Evolutionary conservation across 2,888 invertebrate genomes (phyloP).

Genomic region (Conistra vaccinii): DNA sequence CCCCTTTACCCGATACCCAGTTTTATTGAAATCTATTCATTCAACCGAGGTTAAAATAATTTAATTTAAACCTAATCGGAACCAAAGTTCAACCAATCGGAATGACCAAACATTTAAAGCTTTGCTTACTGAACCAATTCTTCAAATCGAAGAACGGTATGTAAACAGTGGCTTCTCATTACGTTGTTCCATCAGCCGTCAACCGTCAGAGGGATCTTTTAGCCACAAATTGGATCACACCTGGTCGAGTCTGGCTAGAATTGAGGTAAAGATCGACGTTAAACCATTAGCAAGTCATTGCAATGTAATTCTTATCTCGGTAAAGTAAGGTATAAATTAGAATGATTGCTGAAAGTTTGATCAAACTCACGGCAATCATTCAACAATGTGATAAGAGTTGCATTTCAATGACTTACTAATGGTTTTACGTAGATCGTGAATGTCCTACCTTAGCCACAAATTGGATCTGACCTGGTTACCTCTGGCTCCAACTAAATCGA

Average conservation of each 20-base stretch:
- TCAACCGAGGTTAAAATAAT: background rate
- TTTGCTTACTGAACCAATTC: background rate
- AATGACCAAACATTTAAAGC: background rate
- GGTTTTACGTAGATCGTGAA: background rate
- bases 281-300: background rate
- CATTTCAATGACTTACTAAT: background rate
- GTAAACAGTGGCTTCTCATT: conserved; percentile 31
- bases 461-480: conserved; percentile 49
- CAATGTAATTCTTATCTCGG: too few species aligned
- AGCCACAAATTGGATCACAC: conserved; percentile 55
- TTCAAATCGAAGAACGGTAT: conserved; percentile 1
- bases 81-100: background rate
- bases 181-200: conserved; percentile 32
- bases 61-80: background rate
- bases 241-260: conserved; percentile 25
- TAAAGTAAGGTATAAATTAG: too few species aligned
- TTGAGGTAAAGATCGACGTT: background rate
- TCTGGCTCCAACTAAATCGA: conserved; percentile 45
- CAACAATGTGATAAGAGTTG: too few species aligned
- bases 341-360: too few species aligned
- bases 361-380: too few species aligned
- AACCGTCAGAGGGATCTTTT: conserved; percentile 26
- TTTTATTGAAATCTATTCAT: background rate
- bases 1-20: too few species aligned
- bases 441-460: conserved; percentile 40